A percentile compares a stretch with the other conserved stretches of the same genome.
Evolutionary conservation across 2,888 invertebrate species (phyloP).

Genomic region (Microplitis manilae): DNA sequence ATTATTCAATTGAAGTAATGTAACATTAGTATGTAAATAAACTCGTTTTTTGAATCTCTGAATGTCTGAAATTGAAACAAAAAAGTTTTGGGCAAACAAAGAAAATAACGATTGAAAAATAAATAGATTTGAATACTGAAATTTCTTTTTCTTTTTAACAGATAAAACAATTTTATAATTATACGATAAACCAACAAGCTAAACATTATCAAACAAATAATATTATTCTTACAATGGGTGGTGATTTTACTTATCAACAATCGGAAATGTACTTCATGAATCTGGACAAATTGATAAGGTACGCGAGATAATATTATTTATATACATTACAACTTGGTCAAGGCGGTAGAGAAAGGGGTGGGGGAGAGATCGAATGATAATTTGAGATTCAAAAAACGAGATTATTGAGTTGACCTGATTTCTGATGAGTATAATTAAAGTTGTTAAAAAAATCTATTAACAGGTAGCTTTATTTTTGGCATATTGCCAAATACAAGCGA

Average conservation of each 20-base stretch:
- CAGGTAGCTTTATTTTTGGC: slow-evolving; percentile 77
- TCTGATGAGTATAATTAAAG: background rate
- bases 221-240: slow-evolving; percentile 90
- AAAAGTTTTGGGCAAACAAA: background rate
- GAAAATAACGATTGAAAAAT: background rate
- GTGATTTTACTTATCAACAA: slow-evolving; percentile 90
- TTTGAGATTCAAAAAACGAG: slow-evolving; percentile 47
- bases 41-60: slow-evolving; percentile 6
- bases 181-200: slow-evolving; percentile 74
- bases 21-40: background rate
- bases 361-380: background rate
- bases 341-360: too few relatives aligned
- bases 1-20: slow-evolving; percentile 34
- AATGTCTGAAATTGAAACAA: background rate
- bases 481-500: slow-evolving; percentile 74
- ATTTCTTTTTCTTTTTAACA: slow-evolving; percentile 17
- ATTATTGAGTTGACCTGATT: background rate
- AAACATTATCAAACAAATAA: slow-evolving; percentile 79
- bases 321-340: background rate
- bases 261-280: slow-evolving; percentile 87
- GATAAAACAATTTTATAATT: slow-evolving; percentile 73
- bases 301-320: slow-evolving; percentile 45
- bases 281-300: slow-evolving; percentile 88
- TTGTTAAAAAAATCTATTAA: slow-evolving; percentile 38
- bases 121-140: background rate